Percentiles rank a stretch among this genome's conserved stretches.
Conservation (phyloP, 2,888 invertebrate species). For the Zygogramma bicolorata region DNA sequence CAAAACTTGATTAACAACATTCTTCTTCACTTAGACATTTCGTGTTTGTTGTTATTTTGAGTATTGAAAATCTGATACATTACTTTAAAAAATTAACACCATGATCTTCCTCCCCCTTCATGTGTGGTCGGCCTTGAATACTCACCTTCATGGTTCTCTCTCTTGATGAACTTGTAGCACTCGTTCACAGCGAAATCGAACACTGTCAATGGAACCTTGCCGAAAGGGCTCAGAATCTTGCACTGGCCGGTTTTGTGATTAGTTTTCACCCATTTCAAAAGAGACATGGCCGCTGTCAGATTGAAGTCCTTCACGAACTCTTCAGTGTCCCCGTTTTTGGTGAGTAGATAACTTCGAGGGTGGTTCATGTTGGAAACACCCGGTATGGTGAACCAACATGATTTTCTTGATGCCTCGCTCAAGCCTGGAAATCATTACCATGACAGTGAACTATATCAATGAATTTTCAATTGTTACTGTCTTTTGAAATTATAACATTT, state of each 20-base stretch:
- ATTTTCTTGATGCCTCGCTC: conserved; percentile 71
- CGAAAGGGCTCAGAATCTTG: conserved; percentile 68
- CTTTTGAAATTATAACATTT: too few species aligned
- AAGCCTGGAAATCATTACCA: conserved; percentile 49
- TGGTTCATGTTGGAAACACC: conserved; percentile 75
- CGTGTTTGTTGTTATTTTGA: too few species aligned
- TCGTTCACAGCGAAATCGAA: conserved; percentile 79
- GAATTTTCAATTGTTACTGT: too few species aligned
- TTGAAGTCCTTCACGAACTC: conserved; percentile 80
- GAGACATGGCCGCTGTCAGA: conserved; percentile 81
- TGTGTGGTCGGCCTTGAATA: too few species aligned
- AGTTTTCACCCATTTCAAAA: conserved; percentile 75
- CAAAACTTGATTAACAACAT: too few species aligned
- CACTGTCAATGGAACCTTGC: conserved; percentile 68
- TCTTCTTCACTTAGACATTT: too few species aligned
- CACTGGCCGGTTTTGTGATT: conserved; percentile 48
- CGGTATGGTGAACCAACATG: conserved; percentile 75
- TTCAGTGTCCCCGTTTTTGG: conserved; percentile 70
- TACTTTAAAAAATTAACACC: too few species aligned
- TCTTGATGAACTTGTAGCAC: conserved; percentile 75
- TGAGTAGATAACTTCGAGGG: conserved; percentile 79
- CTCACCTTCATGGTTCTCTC: conserved; percentile 75
- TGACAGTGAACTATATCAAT: too few species aligned
- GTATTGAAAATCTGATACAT: too few species aligned
- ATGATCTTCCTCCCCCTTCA: too few species aligned